phyloP scores from a whole-genome alignment of 2,797 vertebrate species.

The Australoheros facetus region DNA sequence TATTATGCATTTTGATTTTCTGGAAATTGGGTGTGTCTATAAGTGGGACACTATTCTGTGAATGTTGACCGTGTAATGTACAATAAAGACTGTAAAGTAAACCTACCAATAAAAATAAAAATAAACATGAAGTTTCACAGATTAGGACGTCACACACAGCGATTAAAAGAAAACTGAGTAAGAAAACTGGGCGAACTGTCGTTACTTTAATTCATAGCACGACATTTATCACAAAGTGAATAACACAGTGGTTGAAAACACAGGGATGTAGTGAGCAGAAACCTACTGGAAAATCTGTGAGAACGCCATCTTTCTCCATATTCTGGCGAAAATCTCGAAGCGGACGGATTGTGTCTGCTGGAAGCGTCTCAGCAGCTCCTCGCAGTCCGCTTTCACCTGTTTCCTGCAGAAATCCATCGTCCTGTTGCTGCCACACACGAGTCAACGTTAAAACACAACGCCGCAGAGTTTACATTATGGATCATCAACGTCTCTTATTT shows the following conservation, averaged over 20 bases:
- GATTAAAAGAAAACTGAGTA: neutral
- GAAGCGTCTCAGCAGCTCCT: slow-evolving; percentile 86
- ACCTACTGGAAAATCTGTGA: slow-evolving; percentile 87
- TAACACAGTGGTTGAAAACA: neutral
- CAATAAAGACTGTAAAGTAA: too few relatives aligned
- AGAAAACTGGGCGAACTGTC: neutral
- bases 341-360: slow-evolving; percentile 85
- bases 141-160: too few relatives aligned
- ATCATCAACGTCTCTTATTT: neutral
- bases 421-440: accelerated
- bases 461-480: neutral
- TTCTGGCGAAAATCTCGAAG: slow-evolving; percentile 86
- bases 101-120: neutral
- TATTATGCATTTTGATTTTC: neutral
- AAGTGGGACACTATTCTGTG: neutral
- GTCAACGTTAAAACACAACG: accelerated
- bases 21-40: neutral
- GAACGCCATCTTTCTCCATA: slow-evolving; percentile 90
- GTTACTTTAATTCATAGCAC: too few relatives aligned
- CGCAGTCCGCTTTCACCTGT: slow-evolving; percentile 83
- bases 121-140: neutral
- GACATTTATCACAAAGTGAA: neutral
- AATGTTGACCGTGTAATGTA: neutral
- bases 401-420: slow-evolving; percentile 57
- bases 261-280: neutral